Evolutionary conservation across 2,113 vertebrate genomes (phyloP).

Genomic region (Phasianus colchicus): DNA sequence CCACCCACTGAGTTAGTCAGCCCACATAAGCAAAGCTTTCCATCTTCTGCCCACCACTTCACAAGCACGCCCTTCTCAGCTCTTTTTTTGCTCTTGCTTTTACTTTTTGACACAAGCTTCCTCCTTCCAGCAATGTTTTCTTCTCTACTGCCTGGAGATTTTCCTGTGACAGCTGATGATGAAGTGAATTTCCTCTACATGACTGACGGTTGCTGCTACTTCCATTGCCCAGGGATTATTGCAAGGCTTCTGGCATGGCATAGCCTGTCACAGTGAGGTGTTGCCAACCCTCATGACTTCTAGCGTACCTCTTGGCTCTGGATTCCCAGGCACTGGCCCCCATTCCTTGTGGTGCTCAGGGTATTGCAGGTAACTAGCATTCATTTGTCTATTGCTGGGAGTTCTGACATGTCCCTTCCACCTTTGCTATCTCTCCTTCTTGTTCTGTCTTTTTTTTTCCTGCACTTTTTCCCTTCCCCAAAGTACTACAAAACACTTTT

Average conservation of each 20-base stretch:
- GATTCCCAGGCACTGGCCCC: background rate
- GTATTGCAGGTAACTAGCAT: background rate
- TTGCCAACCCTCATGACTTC: background rate
- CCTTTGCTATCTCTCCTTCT: background rate
- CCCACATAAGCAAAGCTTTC: constrained; percentile 34
- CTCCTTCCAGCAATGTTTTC: background rate
- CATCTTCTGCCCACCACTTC: background rate
- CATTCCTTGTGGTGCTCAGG: background rate
- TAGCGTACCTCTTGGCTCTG: background rate
- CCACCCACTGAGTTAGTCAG: background rate
- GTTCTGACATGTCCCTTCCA: background rate
- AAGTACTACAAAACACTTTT: background rate
- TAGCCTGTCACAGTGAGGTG: background rate
- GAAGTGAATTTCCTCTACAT: constrained; percentile 18
- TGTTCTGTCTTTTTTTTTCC: background rate
- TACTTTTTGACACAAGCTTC: background rate
- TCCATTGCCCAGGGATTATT: background rate
- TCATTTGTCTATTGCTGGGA: background rate
- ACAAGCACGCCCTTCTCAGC: background rate
- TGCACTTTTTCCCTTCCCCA: background rate
- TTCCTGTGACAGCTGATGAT: background rate
- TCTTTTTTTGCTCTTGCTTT: background rate
- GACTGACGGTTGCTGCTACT: background rate
- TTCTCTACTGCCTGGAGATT: background rate
- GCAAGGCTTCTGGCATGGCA: background rate